A percentile compares a stretch with the other conserved stretches of the same genome.
Evolutionary conservation across 1,140 invertebrate genomes (phyloP).

Genomic region (Zelostemma sp.): DNA sequence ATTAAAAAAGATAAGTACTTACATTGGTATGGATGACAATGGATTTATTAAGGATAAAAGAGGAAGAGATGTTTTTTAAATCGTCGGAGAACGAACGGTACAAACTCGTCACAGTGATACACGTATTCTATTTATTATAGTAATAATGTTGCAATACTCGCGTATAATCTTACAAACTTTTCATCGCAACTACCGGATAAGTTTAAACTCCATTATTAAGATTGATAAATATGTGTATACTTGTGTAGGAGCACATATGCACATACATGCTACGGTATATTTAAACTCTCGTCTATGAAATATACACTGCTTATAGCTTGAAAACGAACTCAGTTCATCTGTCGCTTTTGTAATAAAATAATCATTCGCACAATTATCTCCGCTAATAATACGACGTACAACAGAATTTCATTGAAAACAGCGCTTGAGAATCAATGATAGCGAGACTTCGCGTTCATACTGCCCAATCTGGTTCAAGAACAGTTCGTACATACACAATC

Average conservation of each 20-base stretch:
- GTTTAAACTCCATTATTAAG: constrained; percentile 49
- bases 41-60: too few relatives aligned
- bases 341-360: constrained; percentile 23
- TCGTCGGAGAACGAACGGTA: too few relatives aligned
- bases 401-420: constrained; percentile 9
- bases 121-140: constrained; percentile 56
- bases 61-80: too few relatives aligned
- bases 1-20: too few relatives aligned
- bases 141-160: constrained; percentile 47
- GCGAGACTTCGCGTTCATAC: background rate
- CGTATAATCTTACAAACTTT: constrained; percentile 59
- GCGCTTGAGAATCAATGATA: background rate
- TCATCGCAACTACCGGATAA: constrained; percentile 47
- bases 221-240: constrained; percentile 53
- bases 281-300: constrained; percentile 35
- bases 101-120: constrained; percentile 17
- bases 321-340: constrained; percentile 32
- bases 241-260: constrained; percentile 25
- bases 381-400: constrained; percentile 7
- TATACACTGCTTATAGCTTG: constrained; percentile 36
- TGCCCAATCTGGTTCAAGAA: too few relatives aligned
- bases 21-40: too few relatives aligned
- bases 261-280: constrained; percentile 35
- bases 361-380: constrained; percentile 17
- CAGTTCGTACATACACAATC: background rate